Percentiles rank a stretch among this genome's conserved stretches.
Conservation (phyloP, 2,113 vertebrate species). For the Noturus placidus region DNA sequence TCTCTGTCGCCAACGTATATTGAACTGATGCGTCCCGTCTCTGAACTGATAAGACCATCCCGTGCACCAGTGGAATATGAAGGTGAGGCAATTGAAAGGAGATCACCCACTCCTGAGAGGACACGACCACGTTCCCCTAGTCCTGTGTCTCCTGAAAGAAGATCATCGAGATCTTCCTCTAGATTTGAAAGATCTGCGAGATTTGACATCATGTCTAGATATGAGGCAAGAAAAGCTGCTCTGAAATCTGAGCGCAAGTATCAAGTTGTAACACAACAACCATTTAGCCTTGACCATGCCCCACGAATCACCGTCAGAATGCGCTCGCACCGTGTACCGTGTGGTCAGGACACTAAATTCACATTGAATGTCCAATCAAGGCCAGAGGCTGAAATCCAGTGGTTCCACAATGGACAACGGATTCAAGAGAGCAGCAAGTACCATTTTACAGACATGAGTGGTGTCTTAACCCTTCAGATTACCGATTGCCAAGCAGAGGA, state of each 20-base stretch:
- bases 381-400: conserved; percentile 86
- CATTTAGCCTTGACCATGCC: conserved; percentile 91
- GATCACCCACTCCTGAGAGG: conserved; percentile 96
- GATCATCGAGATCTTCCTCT: conserved; percentile 84
- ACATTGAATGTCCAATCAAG: conserved; percentile 94
- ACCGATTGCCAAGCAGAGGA: conserved; percentile 89
- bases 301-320: conserved; percentile 94
- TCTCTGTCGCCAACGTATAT: conserved; percentile 97
- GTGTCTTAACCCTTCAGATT: conserved; percentile 89
- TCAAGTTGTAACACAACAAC: conserved; percentile 90
- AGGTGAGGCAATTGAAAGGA: conserved; percentile 75
- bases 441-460: conserved; percentile 85
- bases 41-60: conserved; percentile 83
- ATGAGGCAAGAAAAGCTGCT: conserved; percentile 95
- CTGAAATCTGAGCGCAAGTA: conserved; percentile 94
- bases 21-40: conserved; percentile 95
- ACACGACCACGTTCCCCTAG: conserved; percentile 98
- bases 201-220: conserved; percentile 98
- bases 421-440: conserved; percentile 89
- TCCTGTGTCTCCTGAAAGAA: conserved; percentile 85
- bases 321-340: conserved; percentile 91
- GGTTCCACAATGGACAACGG: conserved; percentile 87
- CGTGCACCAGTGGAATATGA: conserved; percentile 68
- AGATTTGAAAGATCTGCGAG: conserved; percentile 94
- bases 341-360: conserved; percentile 89